phyloP scores from a whole-genome alignment of 2,797 vertebrate genomes.

The Gobionotothen gibberifrons region DNA sequence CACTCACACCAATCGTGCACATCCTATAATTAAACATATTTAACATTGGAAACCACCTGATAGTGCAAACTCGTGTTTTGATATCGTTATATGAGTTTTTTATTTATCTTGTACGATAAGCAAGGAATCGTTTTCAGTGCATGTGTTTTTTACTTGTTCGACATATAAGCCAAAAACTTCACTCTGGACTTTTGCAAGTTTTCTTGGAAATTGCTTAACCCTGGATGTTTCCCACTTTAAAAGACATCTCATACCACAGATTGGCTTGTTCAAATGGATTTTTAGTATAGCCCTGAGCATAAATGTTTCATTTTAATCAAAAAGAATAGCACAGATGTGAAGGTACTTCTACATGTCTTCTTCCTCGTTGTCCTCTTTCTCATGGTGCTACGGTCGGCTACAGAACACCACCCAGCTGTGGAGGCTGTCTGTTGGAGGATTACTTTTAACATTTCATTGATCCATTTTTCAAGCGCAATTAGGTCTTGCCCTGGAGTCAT shows the following conservation, averaged over 20 bases:
- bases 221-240: not conserved
- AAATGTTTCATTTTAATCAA: slow-evolving; percentile 2
- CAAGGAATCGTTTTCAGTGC: not conserved
- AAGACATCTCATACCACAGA: not conserved
- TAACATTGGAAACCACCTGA: slow-evolving; percentile 10
- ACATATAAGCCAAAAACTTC: slow-evolving; percentile 1
- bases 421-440: slow-evolving; percentile 32
- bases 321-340: slow-evolving; percentile 3
- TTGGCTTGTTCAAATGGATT: slow-evolving; percentile 12
- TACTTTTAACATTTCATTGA: slow-evolving; percentile 60
- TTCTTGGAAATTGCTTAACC: not conserved
- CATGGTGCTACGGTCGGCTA: not conserved
- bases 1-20: not conserved
- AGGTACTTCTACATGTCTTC: not conserved
- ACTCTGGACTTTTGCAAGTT: not conserved
- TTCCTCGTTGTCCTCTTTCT: not conserved
- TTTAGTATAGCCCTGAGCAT: not conserved
- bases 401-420: not conserved
- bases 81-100: not conserved
- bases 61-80: not conserved
- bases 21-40: slow-evolving; percentile 43
- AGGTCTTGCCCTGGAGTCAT: slow-evolving; percentile 53
- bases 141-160: not conserved
- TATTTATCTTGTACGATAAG: not conserved
- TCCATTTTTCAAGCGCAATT: slow-evolving; percentile 62